These are phyloP conservation scores for Reticulitermes speratus DNA, from an alignment of 1,140 invertebrate species.

Conservation along the genomic window DNA sequence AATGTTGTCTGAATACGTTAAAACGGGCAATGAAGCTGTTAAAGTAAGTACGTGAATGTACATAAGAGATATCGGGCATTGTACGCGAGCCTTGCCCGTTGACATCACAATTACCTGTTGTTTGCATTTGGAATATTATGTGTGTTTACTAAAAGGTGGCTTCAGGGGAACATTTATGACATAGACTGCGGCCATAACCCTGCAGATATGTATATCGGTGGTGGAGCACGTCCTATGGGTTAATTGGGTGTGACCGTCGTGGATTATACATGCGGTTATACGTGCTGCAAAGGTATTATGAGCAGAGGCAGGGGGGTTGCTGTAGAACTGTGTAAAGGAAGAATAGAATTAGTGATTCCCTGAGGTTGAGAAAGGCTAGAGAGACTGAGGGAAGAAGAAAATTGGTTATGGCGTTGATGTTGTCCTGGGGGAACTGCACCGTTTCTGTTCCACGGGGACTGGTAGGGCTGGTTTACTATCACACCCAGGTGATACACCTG, in stretches of 20 bases:
- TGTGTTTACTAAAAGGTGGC: not conserved
- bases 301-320: not conserved
- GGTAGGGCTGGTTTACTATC: not conserved
- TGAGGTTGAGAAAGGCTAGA: not conserved
- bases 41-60: not conserved
- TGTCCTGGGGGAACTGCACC: not conserved
- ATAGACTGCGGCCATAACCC: not conserved
- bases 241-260: conserved; percentile 3
- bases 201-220: not conserved
- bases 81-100: not conserved
- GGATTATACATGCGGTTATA: not conserved
- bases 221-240: not conserved
- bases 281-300: not conserved
- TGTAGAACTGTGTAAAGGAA: not conserved
- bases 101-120: not conserved
- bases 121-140: not conserved
- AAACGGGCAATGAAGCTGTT: not conserved
- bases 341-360: not conserved
- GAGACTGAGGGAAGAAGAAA: not conserved
- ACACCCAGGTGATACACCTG: not conserved
- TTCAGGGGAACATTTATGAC: not conserved
- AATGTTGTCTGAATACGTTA: not conserved
- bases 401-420: not conserved
- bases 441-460: not conserved
- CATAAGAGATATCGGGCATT: not conserved